Conservation (phyloP, 1,140 invertebrate genomes). For the Apis cerana region DNA sequence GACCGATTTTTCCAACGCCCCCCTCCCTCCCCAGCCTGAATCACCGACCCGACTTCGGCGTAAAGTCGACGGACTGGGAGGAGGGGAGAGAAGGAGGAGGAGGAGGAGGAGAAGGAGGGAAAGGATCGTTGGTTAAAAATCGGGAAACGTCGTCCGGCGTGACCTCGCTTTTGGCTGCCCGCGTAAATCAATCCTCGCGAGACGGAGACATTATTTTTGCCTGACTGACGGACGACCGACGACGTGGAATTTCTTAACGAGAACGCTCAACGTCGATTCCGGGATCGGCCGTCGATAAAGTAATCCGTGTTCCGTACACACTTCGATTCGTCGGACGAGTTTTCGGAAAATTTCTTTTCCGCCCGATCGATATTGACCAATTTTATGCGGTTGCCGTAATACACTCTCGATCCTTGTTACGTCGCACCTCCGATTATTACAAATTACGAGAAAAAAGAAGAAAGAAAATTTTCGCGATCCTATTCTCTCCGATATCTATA, state of each 20-base stretch:
- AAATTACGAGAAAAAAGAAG: no score
- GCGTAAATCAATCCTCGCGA: conserved; percentile 67
- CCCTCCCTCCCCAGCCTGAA: background rate
- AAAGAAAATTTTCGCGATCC: no score
- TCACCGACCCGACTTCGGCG: background rate
- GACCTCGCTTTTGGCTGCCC: conserved; percentile 23
- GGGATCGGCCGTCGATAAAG: conserved; percentile 3
- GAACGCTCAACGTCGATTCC: conserved; percentile 19
- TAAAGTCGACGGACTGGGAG: background rate
- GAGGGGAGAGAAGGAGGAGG: background rate
- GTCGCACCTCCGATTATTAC: no score
- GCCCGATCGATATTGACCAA: no score
- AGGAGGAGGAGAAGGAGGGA: no score
- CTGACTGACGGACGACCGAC: conserved; percentile 22
- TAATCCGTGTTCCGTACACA: background rate
- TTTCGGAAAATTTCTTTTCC: no score
- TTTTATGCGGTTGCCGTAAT: no score
- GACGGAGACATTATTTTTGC: conserved; percentile 35
- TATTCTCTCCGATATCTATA: no score
- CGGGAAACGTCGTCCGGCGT: conserved; percentile 52
- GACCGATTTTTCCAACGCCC: background rate
- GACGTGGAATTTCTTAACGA: conserved; percentile 32
- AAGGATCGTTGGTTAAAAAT: conserved; percentile 54
- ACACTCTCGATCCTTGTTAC: no score
- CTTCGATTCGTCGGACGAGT: background rate